Evolutionary conservation across 2,797 vertebrate genomes (phyloP).

Genomic region (Leucoraja ocellata): DNA sequence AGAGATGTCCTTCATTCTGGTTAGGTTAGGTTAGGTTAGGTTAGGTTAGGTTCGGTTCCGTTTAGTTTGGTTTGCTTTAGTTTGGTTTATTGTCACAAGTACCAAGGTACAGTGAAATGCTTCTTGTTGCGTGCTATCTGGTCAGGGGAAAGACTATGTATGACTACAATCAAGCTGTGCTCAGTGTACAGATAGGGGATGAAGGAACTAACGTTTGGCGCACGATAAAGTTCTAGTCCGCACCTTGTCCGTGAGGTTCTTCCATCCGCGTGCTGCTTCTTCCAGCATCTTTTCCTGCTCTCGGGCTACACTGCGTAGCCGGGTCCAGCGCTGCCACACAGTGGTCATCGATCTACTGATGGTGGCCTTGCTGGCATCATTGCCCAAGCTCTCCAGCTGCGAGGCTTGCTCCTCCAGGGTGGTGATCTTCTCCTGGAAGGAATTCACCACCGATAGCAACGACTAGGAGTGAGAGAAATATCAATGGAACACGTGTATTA

Average conservation of each 20-base stretch:
- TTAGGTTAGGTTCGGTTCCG: no score
- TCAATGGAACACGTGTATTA: no score
- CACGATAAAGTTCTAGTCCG: conserved; percentile 43
- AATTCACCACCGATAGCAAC: conserved; percentile 62
- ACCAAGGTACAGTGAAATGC: no score
- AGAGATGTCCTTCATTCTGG: not conserved
- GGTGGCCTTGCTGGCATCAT: conserved; percentile 69
- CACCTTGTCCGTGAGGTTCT: conserved; percentile 73
- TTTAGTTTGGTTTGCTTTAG: no score
- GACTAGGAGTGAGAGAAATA: conserved; percentile 54
- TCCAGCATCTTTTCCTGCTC: conserved; percentile 83
- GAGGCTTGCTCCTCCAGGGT: conserved; percentile 65
- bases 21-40: no score
- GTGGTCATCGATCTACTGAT: conserved; percentile 70
- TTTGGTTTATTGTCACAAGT: no score
- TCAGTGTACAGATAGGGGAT: no score
- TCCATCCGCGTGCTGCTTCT: conserved; percentile 77
- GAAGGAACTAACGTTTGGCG: no score
- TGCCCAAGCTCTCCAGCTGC: conserved; percentile 66
- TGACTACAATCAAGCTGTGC: no score
- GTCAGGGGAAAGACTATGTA: no score
- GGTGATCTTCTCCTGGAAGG: conserved; percentile 68
- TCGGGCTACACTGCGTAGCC: conserved; percentile 68
- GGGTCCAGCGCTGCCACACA: conserved; percentile 79
- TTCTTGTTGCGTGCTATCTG: no score